phyloP scores from a whole-genome alignment of 1,140 invertebrate genomes.

The Panagrolaimus sp. region DNA sequence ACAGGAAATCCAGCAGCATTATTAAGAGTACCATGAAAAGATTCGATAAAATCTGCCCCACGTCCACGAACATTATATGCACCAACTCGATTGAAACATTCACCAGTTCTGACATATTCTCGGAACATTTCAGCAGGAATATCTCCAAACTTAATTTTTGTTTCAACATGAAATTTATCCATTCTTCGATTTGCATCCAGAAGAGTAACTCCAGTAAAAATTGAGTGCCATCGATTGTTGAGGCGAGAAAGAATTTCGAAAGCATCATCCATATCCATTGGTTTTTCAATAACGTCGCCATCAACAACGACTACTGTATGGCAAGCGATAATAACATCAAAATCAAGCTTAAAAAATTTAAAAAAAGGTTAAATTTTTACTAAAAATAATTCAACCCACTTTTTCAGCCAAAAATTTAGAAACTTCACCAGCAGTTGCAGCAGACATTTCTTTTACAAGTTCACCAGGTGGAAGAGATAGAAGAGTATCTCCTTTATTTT shows the following conservation, averaged over 20 bases:
- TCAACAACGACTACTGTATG: conserved; percentile 81
- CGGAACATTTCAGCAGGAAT: conserved; percentile 72
- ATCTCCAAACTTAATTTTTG: conserved; percentile 75
- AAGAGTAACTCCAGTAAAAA: conserved; percentile 67
- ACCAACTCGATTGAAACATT: conserved; percentile 71
- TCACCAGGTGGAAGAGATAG: no score
- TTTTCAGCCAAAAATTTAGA: no score
- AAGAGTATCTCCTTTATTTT: no score
- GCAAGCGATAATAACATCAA: conserved; percentile 78
- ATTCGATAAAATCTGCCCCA: no score
- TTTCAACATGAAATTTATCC: conserved; percentile 72
- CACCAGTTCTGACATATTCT: conserved; percentile 76
- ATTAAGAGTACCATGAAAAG: no score
- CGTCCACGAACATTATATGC: no score
- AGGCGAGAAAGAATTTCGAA: conserved; percentile 73
- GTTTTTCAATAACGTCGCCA: conserved; percentile 80
- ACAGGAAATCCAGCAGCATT: no score
- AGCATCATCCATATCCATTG: conserved; percentile 72
- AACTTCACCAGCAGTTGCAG: no score
- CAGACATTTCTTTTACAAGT: no score
- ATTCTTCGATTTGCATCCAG: conserved; percentile 27
- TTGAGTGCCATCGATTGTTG: conserved; percentile 71
- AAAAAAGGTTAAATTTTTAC: background rate
- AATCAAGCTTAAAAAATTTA: conserved; percentile 59
- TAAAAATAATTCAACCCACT: no score